Conservation (phyloP, 2,888 invertebrate species). For the Torymus aiolomorphi region DNA sequence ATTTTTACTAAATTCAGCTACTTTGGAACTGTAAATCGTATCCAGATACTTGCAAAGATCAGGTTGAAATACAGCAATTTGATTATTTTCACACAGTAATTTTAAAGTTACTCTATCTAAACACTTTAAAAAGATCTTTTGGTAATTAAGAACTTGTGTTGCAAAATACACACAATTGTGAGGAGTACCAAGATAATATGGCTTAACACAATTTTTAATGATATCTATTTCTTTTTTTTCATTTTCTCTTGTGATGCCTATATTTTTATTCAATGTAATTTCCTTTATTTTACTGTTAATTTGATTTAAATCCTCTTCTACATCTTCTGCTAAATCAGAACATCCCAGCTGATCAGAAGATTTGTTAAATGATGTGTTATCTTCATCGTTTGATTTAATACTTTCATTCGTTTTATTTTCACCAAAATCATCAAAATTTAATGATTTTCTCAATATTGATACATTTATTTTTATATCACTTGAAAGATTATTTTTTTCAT, state of each 20-base stretch:
- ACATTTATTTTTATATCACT: constrained; percentile 27
- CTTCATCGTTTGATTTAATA: constrained; percentile 9
- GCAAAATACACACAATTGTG: constrained; percentile 89
- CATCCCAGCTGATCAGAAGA: constrained; percentile 18
- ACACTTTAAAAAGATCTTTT: constrained; percentile 78
- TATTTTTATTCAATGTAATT: constrained; percentile 18
- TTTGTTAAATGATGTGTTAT: constrained; percentile 9
- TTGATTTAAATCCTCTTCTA: too few relatives aligned
- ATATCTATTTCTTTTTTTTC: constrained; percentile 34
- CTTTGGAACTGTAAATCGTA: constrained; percentile 63
- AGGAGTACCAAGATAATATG: constrained; percentile 60
- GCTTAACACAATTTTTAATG: constrained; percentile 13
- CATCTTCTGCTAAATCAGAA: constrained; percentile 21
- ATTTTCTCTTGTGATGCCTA: background rate
- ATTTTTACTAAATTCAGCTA: constrained; percentile 55
- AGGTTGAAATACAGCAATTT: constrained; percentile 80
- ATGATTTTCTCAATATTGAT: constrained; percentile 36
- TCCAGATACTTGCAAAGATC: constrained; percentile 72
- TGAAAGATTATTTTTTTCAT: constrained; percentile 2
- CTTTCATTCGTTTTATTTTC: constrained; percentile 12
- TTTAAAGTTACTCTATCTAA: constrained; percentile 82
- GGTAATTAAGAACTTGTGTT: constrained; percentile 80
- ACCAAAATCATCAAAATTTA: constrained; percentile 44
- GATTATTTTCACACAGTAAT: constrained; percentile 82
- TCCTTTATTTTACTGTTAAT: constrained; percentile 33